Conservation (phyloP, 1,140 invertebrate genomes). For the Pemphigus obesinymphae region DNA sequence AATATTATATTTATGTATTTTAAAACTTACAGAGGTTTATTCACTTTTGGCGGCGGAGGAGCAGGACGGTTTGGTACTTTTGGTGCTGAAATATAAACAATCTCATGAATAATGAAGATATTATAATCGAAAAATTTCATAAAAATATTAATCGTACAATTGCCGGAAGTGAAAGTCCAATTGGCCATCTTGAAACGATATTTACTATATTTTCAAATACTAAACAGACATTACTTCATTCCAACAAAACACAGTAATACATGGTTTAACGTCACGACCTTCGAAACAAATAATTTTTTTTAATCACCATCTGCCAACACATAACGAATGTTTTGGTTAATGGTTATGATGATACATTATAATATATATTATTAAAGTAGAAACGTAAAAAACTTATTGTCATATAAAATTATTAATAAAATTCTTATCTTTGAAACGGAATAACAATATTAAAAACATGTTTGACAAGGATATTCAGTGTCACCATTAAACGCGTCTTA, state of each 20-base stretch:
- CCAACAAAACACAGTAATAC: neutral
- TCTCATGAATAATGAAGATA: neutral
- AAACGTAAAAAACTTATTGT: neutral
- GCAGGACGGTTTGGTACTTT: slow-evolving; percentile 52
- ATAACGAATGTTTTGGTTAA: slow-evolving; percentile 16
- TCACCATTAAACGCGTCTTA: neutral
- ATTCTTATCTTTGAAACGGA: neutral
- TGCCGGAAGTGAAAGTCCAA: slow-evolving; percentile 15
- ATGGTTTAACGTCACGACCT: slow-evolving; percentile 21
- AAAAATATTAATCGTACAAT: neutral
- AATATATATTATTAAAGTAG: neutral
- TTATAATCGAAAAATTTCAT: neutral
- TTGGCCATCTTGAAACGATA: slow-evolving; percentile 2
- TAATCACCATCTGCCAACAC: slow-evolving; percentile 5
- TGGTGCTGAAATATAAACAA: slow-evolving; percentile 45
- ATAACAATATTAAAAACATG: neutral
- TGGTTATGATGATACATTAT: neutral
- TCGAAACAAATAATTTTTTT: slow-evolving; percentile 14
- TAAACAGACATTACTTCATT: neutral
- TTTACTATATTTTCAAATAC: no score
- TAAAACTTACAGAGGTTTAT: slow-evolving; percentile 11
- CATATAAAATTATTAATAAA: neutral
- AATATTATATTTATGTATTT: neutral
- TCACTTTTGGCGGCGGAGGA: slow-evolving; percentile 49
- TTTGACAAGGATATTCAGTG: neutral